A percentile compares a stretch with the other conserved stretches of the same genome.
These are phyloP conservation scores for Cyrtodaria siliqua DNA, from an alignment of 2,888 invertebrate species.

Conservation along the genomic window DNA sequence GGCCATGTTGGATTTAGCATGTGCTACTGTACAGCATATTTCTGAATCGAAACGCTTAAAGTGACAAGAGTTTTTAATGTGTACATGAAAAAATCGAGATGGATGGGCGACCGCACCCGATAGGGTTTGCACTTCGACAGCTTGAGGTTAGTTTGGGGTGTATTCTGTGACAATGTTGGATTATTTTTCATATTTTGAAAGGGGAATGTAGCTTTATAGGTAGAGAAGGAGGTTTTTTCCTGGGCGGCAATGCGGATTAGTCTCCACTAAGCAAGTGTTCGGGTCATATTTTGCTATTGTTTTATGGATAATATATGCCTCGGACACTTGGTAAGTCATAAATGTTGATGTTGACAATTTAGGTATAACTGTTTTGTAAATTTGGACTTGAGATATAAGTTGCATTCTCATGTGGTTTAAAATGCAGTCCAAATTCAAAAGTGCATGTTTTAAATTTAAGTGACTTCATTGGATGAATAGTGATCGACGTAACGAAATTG, in stretches of 20 bases:
- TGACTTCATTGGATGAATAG: too few species aligned
- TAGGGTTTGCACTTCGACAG: slow-evolving; percentile 26
- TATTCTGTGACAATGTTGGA: slow-evolving; percentile 49
- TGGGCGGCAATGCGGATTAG: not conserved
- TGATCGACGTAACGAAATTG: too few species aligned
- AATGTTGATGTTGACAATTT: too few species aligned
- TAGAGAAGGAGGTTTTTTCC: too few species aligned
- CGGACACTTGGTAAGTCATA: too few species aligned
- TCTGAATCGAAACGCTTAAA: slow-evolving; percentile 37
- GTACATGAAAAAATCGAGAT: slow-evolving; percentile 43
- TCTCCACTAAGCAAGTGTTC: not conserved
- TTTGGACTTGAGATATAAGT: too few species aligned
- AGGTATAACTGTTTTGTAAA: too few species aligned
- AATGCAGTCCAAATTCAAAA: too few species aligned
- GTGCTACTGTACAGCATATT: slow-evolving; percentile 46
- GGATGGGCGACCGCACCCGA: slow-evolving; percentile 45
- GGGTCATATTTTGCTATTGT: slow-evolving; percentile 4
- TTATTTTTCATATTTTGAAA: slow-evolving; percentile 25
- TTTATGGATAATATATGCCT: not conserved
- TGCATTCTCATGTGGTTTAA: too few species aligned
- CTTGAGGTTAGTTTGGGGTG: slow-evolving; percentile 33
- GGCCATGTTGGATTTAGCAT: slow-evolving; percentile 65
- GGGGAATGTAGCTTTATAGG: not conserved
- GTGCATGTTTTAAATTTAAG: too few species aligned
- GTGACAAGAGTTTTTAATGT: slow-evolving; percentile 35